A percentile compares a stretch with the other conserved stretches of the same genome.
These are phyloP conservation scores for Erythrolamprus reginae DNA, from an alignment of 2,113 vertebrate species.

Conservation along the genomic window DNA sequence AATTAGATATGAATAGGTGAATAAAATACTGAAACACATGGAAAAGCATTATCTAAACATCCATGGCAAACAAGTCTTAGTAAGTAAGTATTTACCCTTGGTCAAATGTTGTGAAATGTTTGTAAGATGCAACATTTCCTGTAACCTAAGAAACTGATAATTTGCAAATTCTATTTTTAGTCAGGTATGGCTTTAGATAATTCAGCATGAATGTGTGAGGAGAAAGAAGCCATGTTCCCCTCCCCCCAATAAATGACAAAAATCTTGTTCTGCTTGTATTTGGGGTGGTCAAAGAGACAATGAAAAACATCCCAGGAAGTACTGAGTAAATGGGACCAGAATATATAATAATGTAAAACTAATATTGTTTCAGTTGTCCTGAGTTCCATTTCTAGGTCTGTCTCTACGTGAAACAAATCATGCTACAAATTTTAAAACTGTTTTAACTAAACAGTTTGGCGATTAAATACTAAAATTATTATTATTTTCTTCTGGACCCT, in stretches of 20 bases:
- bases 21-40: background rate
- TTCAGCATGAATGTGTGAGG: background rate
- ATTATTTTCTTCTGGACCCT: background rate
- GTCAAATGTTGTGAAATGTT: background rate
- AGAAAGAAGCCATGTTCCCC: background rate
- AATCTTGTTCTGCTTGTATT: background rate
- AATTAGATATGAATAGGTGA: background rate
- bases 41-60: background rate
- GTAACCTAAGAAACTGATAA: background rate
- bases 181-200: background rate
- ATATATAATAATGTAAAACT: background rate
- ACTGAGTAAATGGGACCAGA: background rate
- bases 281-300: background rate
- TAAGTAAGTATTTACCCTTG: background rate
- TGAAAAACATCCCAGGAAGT: background rate
- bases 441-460: background rate
- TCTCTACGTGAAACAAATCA: background rate
- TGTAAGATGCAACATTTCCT: background rate
- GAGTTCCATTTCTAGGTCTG: background rate
- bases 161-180: background rate
- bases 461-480: background rate
- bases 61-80: background rate
- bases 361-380: background rate
- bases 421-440: background rate
- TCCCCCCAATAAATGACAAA: background rate